phyloP scores from a whole-genome alignment of 2,888 invertebrate species.

The Drosophila colorata region DNA sequence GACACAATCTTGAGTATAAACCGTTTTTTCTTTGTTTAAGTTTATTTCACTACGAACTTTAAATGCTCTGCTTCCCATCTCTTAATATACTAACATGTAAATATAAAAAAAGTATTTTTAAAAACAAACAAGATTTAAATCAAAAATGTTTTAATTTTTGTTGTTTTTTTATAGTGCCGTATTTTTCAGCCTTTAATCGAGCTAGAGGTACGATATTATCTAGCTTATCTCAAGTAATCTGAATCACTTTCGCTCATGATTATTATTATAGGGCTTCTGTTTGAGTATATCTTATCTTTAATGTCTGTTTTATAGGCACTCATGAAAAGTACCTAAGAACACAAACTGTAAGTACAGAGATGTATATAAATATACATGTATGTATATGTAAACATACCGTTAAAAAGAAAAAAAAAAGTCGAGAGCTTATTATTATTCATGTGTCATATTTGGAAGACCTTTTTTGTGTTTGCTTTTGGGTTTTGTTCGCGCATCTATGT shows the following conservation, averaged over 20 bases:
- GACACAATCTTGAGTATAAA: no score
- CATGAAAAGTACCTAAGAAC: conserved; percentile 6
- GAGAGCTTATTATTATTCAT: conserved; percentile 33
- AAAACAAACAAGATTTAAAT: no score
- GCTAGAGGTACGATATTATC: not conserved
- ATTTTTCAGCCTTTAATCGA: no score
- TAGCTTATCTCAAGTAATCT: not conserved
- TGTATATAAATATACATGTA: not conserved
- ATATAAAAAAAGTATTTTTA: no score
- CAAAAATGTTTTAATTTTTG: no score
- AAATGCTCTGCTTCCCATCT: no score
- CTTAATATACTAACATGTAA: no score
- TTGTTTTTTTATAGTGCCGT: no score
- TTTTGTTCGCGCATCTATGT: conserved; percentile 26
- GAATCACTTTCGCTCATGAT: conserved; percentile 26
- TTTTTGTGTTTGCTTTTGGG: conserved; percentile 37
- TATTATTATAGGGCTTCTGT: not conserved
- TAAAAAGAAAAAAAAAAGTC: conserved; percentile 14
- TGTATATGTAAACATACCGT: conserved; percentile 1
- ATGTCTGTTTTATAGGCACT: not conserved
- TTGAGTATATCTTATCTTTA: conserved; percentile 28
- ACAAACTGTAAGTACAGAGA: conserved; percentile 1
- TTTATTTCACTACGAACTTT: no score
- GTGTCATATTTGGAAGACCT: conserved; percentile 41
- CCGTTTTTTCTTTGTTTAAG: no score